Percentiles rank a stretch among this genome's conserved stretches.
phyloP scores from a whole-genome alignment of 2,797 vertebrate genomes.

The Salmo trutta region DNA sequence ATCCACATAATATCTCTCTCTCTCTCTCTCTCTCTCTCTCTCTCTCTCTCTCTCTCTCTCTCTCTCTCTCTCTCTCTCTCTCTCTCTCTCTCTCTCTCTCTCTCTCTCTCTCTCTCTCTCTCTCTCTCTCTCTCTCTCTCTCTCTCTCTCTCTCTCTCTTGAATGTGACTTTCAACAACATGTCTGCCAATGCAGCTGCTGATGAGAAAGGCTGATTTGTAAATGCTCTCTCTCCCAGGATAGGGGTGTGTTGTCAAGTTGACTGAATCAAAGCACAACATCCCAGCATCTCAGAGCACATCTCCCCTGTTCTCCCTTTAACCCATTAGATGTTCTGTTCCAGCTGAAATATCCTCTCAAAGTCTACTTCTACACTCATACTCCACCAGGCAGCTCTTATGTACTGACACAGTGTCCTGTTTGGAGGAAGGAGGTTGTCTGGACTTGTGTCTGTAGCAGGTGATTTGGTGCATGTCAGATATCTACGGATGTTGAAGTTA shows the following conservation, averaged over 20 bases:
- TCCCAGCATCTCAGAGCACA: neutral
- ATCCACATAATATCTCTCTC: neutral
- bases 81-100: neutral
- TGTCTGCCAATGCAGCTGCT: neutral
- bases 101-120: neutral
- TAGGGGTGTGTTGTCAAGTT: constrained; percentile 7
- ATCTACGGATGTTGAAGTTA: constrained; percentile 10
- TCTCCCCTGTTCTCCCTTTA: neutral
- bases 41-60: neutral
- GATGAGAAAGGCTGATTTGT: constrained; percentile 4
- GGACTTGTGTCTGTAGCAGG: constrained; percentile 19
- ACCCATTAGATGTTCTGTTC: neutral
- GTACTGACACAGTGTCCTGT: constrained; percentile 4
- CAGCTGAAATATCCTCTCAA: constrained; percentile 6
- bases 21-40: neutral
- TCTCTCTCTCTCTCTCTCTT: neutral
- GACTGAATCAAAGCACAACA: neutral
- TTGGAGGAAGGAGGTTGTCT: neutral
- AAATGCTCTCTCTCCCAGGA: neutral
- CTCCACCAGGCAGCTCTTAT: neutral
- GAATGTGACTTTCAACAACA: neutral
- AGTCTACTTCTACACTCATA: neutral
- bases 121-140: neutral
- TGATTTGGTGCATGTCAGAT: neutral
- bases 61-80: neutral